Evolutionary conservation across 2,888 invertebrate species (phyloP), one percentile per base, ranked within the genome.

Genomic region (Lamproptera curius): DNA sequence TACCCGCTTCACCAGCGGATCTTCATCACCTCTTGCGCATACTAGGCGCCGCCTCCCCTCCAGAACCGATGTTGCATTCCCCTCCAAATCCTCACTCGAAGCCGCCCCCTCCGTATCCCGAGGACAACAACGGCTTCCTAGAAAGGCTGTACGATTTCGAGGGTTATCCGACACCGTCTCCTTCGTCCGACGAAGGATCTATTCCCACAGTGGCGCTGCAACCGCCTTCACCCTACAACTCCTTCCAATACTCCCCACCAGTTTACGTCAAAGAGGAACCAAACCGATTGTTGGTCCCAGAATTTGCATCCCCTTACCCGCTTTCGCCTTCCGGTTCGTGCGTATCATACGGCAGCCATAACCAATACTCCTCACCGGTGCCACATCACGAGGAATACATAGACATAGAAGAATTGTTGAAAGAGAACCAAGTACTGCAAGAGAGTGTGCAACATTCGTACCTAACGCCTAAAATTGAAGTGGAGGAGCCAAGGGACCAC

Each of bases 401-500:
- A 10, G 91, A 91, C 56, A 90, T 92, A 46, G 89, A 90, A 54
- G 90, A 90, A 56, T 73, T 91, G 17, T 65, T 91, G 38, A 89
- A 90, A 73, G 89, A 89, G 55, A 90, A 90, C 58, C 89, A 88
- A 58, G 85, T 87, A 49, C 61, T 85, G 10, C 89, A 89, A 73
- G 88, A 88, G 20, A 81, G 76, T 53, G 66, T 73, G 59, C 89
- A 76, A 51, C 82, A 78, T 10, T 71, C 55, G 63, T 84, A 73
- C 57, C 61, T 87, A 48, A 85, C 83, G 46, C 90, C 91, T 43
- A 91, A 91, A 70, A 75, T 89, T 49, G 91, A 91, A 65, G 72
- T 86, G 1, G 88, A 85, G 53, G 84, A 86, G 50, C 89, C 89
- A 6, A 89, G 91, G 63, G 92, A 94, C 70, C 94, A 96, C 77